phyloP scores from a whole-genome alignment of 2,113 vertebrate species.

The Eudyptes chrysolophus region DNA sequence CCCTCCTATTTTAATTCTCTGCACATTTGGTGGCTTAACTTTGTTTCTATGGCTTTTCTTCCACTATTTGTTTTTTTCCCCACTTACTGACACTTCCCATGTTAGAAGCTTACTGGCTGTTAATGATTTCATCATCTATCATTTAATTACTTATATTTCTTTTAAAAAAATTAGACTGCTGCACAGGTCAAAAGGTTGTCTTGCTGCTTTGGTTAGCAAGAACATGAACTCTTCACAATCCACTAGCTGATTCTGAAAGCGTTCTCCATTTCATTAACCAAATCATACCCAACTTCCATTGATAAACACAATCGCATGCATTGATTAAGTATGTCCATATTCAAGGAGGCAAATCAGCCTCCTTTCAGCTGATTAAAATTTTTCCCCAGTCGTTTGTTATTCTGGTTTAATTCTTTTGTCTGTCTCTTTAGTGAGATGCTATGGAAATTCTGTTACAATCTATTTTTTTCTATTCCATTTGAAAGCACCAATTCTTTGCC shows the following conservation, averaged over 20 bases:
- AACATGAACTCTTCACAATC: not conserved
- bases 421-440: not conserved
- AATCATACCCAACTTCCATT: not conserved
- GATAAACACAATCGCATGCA: not conserved
- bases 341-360: not conserved
- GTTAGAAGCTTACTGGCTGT: not conserved
- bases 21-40: not conserved
- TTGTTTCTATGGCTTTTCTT: not conserved
- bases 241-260: not conserved
- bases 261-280: not conserved
- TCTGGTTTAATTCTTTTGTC: not conserved
- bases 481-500: not conserved
- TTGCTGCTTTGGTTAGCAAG: not conserved
- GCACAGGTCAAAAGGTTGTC: not conserved
- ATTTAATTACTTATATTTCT: not conserved
- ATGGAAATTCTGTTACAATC: not conserved
- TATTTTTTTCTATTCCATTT: not conserved
- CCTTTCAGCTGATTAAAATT: not conserved
- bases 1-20: not conserved
- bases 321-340: not conserved
- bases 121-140: not conserved
- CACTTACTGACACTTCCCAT: not conserved
- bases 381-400: not conserved
- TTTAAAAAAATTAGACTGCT: not conserved
- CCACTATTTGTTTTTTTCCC: not conserved